Conservation (phyloP, 1,140 invertebrate genomes). For the Leucophenga varia region DNA sequence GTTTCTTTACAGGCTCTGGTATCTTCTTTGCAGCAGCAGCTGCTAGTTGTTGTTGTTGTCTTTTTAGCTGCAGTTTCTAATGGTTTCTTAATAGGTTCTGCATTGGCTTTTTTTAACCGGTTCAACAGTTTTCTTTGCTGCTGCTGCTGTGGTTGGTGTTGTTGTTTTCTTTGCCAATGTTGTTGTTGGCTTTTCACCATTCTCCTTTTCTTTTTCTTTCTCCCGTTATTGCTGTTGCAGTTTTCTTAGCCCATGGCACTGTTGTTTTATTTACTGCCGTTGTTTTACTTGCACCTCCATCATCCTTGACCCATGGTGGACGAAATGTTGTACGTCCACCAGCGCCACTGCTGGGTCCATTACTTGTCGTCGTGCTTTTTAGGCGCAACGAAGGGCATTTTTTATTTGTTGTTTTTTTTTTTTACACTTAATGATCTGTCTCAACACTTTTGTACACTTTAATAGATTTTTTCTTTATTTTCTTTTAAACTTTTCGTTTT, state of each 20-base stretch:
- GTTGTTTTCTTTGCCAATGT: conserved; percentile 12
- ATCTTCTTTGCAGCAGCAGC: conserved; percentile 8
- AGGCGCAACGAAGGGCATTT: conserved; percentile 49
- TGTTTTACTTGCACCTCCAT: conserved; percentile 54
- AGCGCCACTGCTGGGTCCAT: conserved; percentile 55
- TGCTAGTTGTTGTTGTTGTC: too few relatives aligned
- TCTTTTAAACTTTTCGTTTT: too few relatives aligned
- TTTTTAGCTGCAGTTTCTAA: too few relatives aligned
- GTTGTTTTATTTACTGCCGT: too few relatives aligned
- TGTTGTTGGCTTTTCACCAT: conserved; percentile 34
- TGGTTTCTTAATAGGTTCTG: conserved; percentile 19
- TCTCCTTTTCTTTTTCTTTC: conserved; percentile 33
- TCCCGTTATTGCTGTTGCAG: conserved; percentile 40
- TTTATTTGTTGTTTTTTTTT: neutral
- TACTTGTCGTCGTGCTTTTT: conserved; percentile 38
- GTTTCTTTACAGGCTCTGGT: conserved; percentile 26
- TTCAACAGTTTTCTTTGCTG: conserved; percentile 21
- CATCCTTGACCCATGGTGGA: conserved; percentile 81
- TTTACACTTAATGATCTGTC: too few relatives aligned
- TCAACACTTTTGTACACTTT: too few relatives aligned
- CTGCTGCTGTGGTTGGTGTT: conserved; percentile 11
- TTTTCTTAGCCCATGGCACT: conserved; percentile 64
- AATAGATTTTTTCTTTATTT: too few relatives aligned
- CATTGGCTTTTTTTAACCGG: conserved; percentile 23
- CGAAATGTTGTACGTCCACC: conserved; percentile 67